These are phyloP conservation scores for Paguma larvata DNA, from an alignment of 2,797 vertebrate species.

Conservation along the genomic window DNA sequence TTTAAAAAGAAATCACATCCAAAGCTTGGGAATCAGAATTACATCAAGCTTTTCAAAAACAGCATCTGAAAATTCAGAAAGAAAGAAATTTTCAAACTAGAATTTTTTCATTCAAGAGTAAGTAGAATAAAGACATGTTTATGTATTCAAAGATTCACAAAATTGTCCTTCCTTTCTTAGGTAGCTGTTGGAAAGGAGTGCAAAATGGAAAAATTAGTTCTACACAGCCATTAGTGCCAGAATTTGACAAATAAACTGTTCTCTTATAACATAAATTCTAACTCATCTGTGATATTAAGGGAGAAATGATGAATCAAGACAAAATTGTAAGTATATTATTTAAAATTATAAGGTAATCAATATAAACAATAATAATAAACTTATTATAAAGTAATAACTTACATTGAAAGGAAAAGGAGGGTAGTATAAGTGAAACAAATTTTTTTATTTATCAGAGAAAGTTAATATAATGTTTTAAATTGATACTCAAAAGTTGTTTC, in stretches of 20 bases:
- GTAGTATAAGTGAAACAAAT: not conserved
- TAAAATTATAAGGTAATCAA: not conserved
- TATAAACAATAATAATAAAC: not conserved
- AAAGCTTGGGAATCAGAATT: not conserved
- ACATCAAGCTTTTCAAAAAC: not conserved
- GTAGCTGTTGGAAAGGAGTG: not conserved
- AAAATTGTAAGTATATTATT: not conserved
- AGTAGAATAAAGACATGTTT: slow-evolving; percentile 13
- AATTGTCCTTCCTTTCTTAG: not conserved
- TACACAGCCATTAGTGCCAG: not conserved
- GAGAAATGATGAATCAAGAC: not conserved
- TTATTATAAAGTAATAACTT: not conserved
- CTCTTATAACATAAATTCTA: not conserved
- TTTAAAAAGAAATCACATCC: not conserved
- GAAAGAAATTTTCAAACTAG: slow-evolving; percentile 14
- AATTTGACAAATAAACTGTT: slow-evolving; percentile 5
- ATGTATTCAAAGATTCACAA: slow-evolving; percentile 36
- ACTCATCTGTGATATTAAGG: not conserved
- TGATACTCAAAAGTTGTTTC: not conserved
- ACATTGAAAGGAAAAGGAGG: not conserved
- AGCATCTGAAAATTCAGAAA: not conserved
- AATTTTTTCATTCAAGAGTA: not conserved
- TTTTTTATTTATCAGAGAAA: slow-evolving; percentile 7
- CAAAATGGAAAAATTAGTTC: not conserved
- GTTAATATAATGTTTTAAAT: not conserved